phyloP scores from a whole-genome alignment of 53 echinoderm and acorn worm genomes.

The Holothuria leucospilota region DNA sequence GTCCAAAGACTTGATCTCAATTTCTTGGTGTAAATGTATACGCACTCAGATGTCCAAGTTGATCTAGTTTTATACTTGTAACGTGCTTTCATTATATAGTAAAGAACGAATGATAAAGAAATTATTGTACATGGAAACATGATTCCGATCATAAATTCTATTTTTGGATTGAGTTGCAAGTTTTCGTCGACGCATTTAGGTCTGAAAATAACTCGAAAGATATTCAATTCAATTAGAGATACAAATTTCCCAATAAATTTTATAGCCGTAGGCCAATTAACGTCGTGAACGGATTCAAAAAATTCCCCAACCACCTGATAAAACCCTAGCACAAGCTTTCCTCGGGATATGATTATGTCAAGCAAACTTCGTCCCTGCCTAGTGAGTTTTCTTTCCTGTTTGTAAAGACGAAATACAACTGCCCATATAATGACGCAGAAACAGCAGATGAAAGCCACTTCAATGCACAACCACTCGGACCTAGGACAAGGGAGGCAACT shows the following conservation, averaged over 20 bases:
- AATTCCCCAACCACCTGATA: neutral
- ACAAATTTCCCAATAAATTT: neutral
- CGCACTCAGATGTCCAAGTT: too few relatives aligned
- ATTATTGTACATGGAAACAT: neutral
- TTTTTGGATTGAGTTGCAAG: neutral
- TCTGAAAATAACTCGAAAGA: neutral
- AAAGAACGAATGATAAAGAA: neutral
- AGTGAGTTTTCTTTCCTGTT: neutral
- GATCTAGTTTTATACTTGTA: neutral
- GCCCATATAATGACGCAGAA: neutral
- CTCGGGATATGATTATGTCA: neutral
- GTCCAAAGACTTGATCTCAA: neutral
- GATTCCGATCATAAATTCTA: neutral
- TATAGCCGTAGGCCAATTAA: neutral
- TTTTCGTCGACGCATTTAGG: neutral
- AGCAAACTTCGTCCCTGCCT: neutral
- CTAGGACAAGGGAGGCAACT: neutral
- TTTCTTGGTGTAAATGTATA: neutral
- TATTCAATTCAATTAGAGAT: too few relatives aligned
- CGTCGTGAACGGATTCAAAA: neutral
- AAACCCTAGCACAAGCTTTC: neutral
- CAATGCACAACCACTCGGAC: neutral
- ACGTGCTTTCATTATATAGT: neutral
- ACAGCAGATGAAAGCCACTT: neutral
- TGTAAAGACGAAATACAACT: neutral